Percentiles rank a stretch among this genome's conserved stretches.
phyloP scores from a whole-genome alignment of 1,140 invertebrate species.

The Hirudo medicinalis region DNA sequence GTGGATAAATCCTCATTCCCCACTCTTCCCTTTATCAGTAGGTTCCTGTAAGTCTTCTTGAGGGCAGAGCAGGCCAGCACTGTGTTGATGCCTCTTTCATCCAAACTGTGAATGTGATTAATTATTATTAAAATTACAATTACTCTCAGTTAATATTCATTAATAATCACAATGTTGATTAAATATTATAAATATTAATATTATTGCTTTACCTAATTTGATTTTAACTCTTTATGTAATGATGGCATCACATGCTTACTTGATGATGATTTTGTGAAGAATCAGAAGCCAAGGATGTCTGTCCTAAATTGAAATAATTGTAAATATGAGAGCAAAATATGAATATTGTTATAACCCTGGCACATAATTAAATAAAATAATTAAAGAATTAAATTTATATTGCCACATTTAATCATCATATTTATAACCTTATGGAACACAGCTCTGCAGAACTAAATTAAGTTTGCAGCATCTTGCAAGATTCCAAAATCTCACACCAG shows the following conservation, averaged over 20 bases:
- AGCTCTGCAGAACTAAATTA: too few relatives aligned
- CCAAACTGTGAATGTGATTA: neutral
- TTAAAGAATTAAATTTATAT: too few relatives aligned
- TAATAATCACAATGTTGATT: neutral
- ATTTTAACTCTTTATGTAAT: neutral
- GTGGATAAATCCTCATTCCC: neutral
- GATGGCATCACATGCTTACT: neutral
- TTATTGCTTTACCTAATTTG: neutral
- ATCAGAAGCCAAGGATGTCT: neutral
- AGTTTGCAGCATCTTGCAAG: too few relatives aligned
- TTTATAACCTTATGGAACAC: too few relatives aligned
- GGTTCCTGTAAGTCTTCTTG: neutral
- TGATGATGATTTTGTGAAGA: neutral
- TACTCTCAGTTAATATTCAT: too few relatives aligned
- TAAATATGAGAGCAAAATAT: neutral
- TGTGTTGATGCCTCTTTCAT: neutral
- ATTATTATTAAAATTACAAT: neutral
- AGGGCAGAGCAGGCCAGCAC: constrained; percentile 1
- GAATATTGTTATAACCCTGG: too few relatives aligned
- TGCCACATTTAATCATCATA: too few relatives aligned
- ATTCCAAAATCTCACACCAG: too few relatives aligned
- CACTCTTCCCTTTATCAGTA: neutral
- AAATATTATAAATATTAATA: neutral
- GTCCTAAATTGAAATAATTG: neutral
- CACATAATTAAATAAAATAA: too few relatives aligned